phyloP scores from a whole-genome alignment of 2,888 invertebrate genomes.

The Pterostichus niger region DNA sequence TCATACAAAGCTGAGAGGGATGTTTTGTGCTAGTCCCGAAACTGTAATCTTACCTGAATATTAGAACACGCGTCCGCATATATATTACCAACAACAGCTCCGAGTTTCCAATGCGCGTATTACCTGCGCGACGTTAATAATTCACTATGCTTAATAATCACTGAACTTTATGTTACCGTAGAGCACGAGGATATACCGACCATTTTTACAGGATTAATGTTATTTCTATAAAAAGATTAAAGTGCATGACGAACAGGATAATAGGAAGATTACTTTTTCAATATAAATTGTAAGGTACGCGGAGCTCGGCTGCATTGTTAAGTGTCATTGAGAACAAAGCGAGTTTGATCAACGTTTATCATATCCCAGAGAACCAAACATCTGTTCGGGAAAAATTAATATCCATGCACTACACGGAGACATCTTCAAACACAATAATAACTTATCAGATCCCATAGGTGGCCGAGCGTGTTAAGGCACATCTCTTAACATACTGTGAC shows the following conservation, averaged over 20 bases:
- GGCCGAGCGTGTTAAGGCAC: too few species aligned
- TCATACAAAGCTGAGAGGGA: conserved; percentile 66
- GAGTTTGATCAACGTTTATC: conserved; percentile 22
- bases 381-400: conserved; percentile 31
- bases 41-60: conserved; percentile 65
- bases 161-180: conserved; percentile 32
- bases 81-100: conserved; percentile 68
- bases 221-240: conserved; percentile 50
- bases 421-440: conserved; percentile 3
- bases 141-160: conserved; percentile 60
- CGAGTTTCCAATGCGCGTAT: conserved; percentile 33
- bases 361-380: not conserved
- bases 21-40: conserved; percentile 59
- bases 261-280: conserved; percentile 48
- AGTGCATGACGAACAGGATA: conserved; percentile 37
- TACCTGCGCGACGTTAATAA: conserved; percentile 59
- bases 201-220: conserved; percentile 42
- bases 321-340: conserved; percentile 42
- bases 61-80: conserved; percentile 67
- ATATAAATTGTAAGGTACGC: conserved; percentile 32
- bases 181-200: not conserved
- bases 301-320: conserved; percentile 17
- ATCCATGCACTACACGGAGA: conserved; percentile 13
- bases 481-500: too few species aligned
- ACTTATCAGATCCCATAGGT: too few species aligned